Conservation (phyloP, 2,113 vertebrate species). For the Gadus chalcogrammus region DNA sequence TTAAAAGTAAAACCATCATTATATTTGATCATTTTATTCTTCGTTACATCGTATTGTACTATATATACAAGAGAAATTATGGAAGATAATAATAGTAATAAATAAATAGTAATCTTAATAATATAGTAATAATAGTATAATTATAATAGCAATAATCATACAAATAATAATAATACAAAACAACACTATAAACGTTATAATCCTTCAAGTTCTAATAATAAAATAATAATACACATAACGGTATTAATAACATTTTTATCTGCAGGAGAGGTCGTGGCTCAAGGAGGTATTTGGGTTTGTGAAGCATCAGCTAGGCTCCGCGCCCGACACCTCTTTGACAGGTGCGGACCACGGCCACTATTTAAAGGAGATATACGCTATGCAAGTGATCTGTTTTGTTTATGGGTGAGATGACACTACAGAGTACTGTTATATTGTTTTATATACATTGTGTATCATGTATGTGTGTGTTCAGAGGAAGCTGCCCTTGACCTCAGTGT, state of each 20-base stretch:
- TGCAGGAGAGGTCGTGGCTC: conserved; percentile 62
- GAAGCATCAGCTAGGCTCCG: conserved; percentile 28
- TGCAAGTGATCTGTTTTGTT: background rate
- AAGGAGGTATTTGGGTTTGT: conserved; percentile 49
- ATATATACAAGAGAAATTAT: no score
- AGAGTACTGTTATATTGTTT: background rate
- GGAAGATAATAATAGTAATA: no score
- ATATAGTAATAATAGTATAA: no score
- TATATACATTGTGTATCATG: background rate
- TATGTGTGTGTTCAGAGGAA: background rate
- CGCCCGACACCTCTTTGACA: conserved; percentile 20
- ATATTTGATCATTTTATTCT: no score
- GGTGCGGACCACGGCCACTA: background rate
- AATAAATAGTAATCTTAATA: no score
- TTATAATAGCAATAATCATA: no score
- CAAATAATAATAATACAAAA: no score
- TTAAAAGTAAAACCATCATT: no score
- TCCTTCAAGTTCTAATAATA: no score
- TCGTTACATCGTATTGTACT: no score
- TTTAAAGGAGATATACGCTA: background rate
- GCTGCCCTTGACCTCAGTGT: conserved; percentile 23
- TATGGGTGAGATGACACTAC: background rate
- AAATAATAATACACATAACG: no score
- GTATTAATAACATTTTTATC: background rate
- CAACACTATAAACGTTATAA: no score